Evolutionary conservation across 2,797 vertebrate genomes (phyloP).

Genomic region (Argyrosomus regius): DNA sequence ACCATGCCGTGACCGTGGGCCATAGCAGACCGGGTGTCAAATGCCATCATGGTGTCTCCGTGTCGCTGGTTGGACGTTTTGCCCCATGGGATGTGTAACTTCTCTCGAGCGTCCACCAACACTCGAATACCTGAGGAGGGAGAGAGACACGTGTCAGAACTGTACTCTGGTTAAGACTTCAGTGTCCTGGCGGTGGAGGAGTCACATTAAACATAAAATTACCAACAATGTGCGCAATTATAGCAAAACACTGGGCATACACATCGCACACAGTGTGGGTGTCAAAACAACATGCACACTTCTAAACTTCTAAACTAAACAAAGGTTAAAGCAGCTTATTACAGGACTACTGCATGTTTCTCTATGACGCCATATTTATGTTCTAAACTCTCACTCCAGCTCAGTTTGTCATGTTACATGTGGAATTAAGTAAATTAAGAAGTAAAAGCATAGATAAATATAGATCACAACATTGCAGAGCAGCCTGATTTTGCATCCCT

Average conservation of each 20-base stretch:
- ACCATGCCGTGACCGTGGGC: constrained; percentile 89
- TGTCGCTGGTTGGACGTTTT: constrained; percentile 89
- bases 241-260: background rate
- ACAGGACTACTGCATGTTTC: background rate
- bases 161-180: background rate
- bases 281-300: background rate
- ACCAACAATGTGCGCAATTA: background rate
- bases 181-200: background rate
- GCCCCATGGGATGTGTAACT: constrained; percentile 97
- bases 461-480: background rate
- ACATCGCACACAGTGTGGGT: no score
- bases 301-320: background rate
- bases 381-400: background rate
- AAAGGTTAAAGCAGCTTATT: constrained; percentile 4
- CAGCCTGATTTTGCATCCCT: background rate
- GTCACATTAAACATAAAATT: background rate
- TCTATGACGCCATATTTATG: background rate
- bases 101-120: constrained; percentile 95
- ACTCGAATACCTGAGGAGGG: constrained; percentile 91
- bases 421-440: no score
- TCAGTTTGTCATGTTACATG: no score
- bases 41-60: constrained; percentile 94
- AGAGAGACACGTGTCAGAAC: background rate
- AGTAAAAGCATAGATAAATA: background rate
- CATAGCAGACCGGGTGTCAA: constrained; percentile 90